Base-by-base conservation (phyloP, 1,140 invertebrate genomes). In the Sminthurides bifidus region DNA sequence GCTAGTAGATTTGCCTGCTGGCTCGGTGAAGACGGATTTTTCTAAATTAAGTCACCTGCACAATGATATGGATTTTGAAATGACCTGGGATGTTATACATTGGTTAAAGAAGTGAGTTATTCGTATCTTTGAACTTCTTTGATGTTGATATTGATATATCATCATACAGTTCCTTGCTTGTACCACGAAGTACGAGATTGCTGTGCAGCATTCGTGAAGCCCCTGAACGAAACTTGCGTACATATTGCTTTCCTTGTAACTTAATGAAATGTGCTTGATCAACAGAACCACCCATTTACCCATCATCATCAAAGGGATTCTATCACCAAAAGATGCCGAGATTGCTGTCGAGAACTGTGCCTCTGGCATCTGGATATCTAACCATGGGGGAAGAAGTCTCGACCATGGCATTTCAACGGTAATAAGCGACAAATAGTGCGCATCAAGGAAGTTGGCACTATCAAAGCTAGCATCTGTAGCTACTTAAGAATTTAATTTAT, bases 301-400 rank as follows among this genome's bases (percentile, higher is more conserved):
- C 1, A 78, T 96, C 23, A 74, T 95, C 33, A 73, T 91, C 0
- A 96, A 96, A 74, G 92, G 92, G 17, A 79, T 95, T 54, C 70
- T 95, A 26, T 87, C 87, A 14, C 79, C 76, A 1, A 85, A 92
- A 66, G 92, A 95, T 75, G 90, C 91, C 0, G 60, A 81, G 10
- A 70, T 82, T 54, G 89, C 82, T 1, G 71, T 81, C 1, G 72
- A 89, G 65, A 71, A 78, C 43, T 87, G 87, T 15, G 85, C 79
- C 40, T 69, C 76, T n/a, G 92, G 76, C 1, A 82, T 96, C 43
- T 72, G 89, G 14, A 89, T 96, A 12, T 93, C 89, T 27, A 56
- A 49, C 30, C 45, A 56, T 40, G 54, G 54, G 24, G 54, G 54
- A 29, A 2, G 54, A 41, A 17, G 33, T 17, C 23, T 56, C 0